Percentiles rank a stretch among this genome's conserved stretches.
phyloP scores from a whole-genome alignment of 2,113 vertebrate species.

The Panthera uncia region DNA sequence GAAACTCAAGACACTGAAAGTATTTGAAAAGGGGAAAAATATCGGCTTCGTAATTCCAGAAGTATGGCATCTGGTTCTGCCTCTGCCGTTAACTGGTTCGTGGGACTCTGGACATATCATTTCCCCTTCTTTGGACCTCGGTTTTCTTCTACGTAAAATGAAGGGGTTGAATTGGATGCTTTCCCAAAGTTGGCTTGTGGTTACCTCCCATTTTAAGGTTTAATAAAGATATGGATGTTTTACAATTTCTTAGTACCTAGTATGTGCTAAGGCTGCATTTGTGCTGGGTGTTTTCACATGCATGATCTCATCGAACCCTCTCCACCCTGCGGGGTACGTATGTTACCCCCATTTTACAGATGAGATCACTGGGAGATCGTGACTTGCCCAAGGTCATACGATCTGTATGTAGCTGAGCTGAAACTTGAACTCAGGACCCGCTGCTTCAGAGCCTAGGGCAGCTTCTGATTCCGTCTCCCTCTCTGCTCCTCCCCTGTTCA shows the following conservation, averaged over 20 bases:
- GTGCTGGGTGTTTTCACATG: background rate
- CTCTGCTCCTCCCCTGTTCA: too few species aligned
- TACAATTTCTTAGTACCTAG: background rate
- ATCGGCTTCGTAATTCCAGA: background rate
- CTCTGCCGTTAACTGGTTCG: background rate
- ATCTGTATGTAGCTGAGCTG: background rate
- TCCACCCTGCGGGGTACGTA: background rate
- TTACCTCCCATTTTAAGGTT: background rate
- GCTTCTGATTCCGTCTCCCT: too few species aligned
- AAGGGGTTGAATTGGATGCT: background rate
- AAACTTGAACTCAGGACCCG: background rate
- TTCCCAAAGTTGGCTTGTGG: background rate
- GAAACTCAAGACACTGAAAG: background rate
- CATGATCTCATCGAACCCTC: background rate
- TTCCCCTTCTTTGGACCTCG: background rate
- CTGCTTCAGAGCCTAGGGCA: background rate
- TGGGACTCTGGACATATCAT: background rate
- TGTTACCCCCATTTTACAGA: background rate
- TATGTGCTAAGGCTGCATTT: background rate
- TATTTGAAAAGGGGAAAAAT: background rate
- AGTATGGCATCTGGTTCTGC: background rate
- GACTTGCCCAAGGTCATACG: background rate
- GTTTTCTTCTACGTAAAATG: constrained; percentile 6
- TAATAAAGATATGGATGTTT: background rate
- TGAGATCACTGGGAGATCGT: background rate